phyloP scores from a whole-genome alignment of 2,888 invertebrate species.

The Venustoraphidia nigricollis region DNA sequence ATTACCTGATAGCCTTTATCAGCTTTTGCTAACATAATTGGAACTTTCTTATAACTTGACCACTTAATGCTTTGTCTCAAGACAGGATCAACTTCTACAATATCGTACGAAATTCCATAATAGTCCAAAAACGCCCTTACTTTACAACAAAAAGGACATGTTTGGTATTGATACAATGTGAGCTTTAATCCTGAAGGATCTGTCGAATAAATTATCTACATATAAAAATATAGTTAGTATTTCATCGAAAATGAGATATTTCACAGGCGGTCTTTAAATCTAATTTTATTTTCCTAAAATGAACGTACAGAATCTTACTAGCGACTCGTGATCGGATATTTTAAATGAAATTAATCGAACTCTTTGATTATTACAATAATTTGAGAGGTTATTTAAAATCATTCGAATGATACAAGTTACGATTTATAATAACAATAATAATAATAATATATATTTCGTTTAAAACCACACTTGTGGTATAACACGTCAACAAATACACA shows the following conservation, averaged over 20 bases:
- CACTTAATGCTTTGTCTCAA: constrained; percentile 81
- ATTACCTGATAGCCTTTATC: constrained; percentile 53
- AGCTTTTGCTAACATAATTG: constrained; percentile 66
- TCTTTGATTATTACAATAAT: too few species aligned
- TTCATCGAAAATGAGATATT: neutral
- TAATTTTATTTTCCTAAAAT: too few species aligned
- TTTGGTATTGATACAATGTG: constrained; percentile 89
- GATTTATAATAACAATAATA: too few species aligned
- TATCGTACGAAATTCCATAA: constrained; percentile 83
- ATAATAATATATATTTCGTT: too few species aligned
- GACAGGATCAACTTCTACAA: constrained; percentile 96
- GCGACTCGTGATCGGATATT: too few species aligned
- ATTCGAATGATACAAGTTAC: too few species aligned
- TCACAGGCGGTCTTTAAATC: neutral
- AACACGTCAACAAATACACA: too few species aligned
- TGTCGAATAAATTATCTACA: constrained; percentile 44
- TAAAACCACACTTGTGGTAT: too few species aligned
- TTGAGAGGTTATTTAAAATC: too few species aligned
- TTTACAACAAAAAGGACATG: constrained; percentile 97
- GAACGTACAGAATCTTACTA: too few species aligned
- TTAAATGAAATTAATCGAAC: too few species aligned
- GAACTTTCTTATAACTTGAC: constrained; percentile 91
- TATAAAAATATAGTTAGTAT: neutral
- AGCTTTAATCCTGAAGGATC: constrained; percentile 59
- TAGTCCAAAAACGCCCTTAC: constrained; percentile 82